Conservation (phyloP, 2,888 invertebrate genomes). For the Pristionchus entomophagus region DNA sequence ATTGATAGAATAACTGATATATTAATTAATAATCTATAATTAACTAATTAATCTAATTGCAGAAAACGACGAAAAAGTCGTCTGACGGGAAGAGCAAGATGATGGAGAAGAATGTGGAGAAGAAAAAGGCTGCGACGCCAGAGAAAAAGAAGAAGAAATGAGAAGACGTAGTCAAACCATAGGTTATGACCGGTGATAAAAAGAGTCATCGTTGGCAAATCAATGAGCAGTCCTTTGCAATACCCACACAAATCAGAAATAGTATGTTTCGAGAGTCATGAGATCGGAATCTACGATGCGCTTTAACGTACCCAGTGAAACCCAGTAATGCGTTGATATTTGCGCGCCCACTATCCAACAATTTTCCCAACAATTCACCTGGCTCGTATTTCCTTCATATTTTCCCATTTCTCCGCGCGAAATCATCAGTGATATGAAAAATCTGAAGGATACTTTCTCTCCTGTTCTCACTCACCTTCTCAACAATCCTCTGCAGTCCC, state of each 20-base stretch:
- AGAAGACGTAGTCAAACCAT: not conserved
- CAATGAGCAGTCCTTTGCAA: not conserved
- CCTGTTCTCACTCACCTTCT: conserved; percentile 42
- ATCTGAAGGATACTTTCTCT: too few species aligned
- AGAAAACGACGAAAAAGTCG: conserved; percentile 32
- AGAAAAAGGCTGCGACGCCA: conserved; percentile 9
- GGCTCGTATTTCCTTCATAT: too few species aligned
- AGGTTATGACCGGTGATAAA: conserved; percentile 34
- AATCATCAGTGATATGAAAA: too few species aligned
- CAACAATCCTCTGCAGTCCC: conserved; percentile 40
- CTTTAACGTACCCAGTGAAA: too few species aligned
- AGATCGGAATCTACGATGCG: too few species aligned
- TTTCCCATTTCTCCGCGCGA: too few species aligned
- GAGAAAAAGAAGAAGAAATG: conserved; percentile 37
- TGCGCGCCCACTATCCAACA: too few species aligned
- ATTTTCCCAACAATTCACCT: too few species aligned
- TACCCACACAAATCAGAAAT: too few species aligned
- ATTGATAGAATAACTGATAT: not conserved
- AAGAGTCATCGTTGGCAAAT: conserved; percentile 37
- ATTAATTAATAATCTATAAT: not conserved
- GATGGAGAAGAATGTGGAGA: not conserved
- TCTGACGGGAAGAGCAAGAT: conserved; percentile 9
- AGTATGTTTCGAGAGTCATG: not conserved
- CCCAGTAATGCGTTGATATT: not conserved
- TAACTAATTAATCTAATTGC: not conserved